Evolutionary conservation across 2,797 vertebrate genomes (phyloP), one percentile per base, ranked within the genome.

Genomic region (Acanthurus lineatus): DNA sequence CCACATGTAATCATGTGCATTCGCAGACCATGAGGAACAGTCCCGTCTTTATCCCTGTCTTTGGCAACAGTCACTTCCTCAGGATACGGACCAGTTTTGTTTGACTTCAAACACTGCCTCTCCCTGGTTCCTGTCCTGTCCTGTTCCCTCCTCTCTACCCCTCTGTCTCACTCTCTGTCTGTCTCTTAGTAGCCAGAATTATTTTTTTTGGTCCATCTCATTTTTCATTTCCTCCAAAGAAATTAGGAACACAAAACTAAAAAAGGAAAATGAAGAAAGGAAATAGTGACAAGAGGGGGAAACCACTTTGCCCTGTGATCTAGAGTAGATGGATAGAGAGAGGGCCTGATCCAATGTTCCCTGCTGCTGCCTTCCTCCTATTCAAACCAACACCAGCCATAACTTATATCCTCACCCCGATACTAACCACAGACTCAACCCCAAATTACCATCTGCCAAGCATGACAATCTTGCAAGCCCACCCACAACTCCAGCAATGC

Each of bases 61-160:
- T 92, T 93, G 93, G 92, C 92, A 91, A 56, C 84, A 91, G 90
- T 76, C 89, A 88, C 89, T 94, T 94, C 93, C 93, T 91, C 88
- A 91, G 92, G 93, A 94, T 94, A 92, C 42, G 82, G 69, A 90
- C 69, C 68, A 77, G 78, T 92, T 93, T 92, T 92, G 91, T 91
- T 93, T 90, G 80, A 90, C 89, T 94, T 93, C 90, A 93, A 94
- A 92, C 89, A 92, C 69, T 5, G 80, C 80, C 88, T 90, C 87
- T 88, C 82, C 77, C 82, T 82, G 81, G 83, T 88, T 88, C 86
- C 82, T 91, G 82, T 83, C 88, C 87, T 77, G 76, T 90, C 85
- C 90, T 84, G 78, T 81, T 75, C 81, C 84, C 77, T 84, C 73
- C 79, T 66, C 79, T 81, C 71, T 61, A 40, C 48, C 63, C 19